Evolutionary conservation across 2,888 invertebrate species (phyloP), one percentile per base, ranked within the genome.

Genomic region (Acleris sparsana): DNA sequence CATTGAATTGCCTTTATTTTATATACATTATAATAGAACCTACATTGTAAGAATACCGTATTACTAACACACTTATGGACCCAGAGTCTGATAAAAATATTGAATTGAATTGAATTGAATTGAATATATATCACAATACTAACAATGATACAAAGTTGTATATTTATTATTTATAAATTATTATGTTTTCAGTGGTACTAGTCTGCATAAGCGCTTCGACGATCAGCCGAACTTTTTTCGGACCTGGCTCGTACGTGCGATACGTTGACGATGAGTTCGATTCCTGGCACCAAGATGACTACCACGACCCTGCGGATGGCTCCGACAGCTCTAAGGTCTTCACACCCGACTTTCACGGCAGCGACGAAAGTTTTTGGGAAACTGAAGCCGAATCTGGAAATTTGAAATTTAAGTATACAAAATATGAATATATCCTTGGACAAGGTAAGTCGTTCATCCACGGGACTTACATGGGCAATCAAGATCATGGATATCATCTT

Each of bases 171-270:
- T 11, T 39, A 39, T 39, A 39, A 13, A 13, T 4, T 39, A 39
- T 39, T 39, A 39, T 43, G 17, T 18, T 59, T 64, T 52, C 66
- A 66, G 66, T 39, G 44, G 57, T 6, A 53, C 22, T 66, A 33
- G 57, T 66, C 22, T 57, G 62, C 48, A 29, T 62, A 51, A 62
- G 66, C 48, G 17, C 55, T 22, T 39, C 56, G 11, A 48, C 66
- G 3, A 2, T 29, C 57, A 39, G 66, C 20, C 56, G 66, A 22
- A 66, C 51, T 39, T 57, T 51, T 56, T 18, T 33, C n/a, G 46
- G 56, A 33, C 13, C 13, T 22, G 49, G 55, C n/a, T 25, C n/a
- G 7, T 22, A 22, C 22, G 17, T 46, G 11, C 1, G 1, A 6
- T 9, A 17, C 0, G 7, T 2, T 17, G 33, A 18, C 2, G 18